These are phyloP conservation scores for Drosophila putrida DNA, from an alignment of 2,888 invertebrate species.

Conservation along the genomic window DNA sequence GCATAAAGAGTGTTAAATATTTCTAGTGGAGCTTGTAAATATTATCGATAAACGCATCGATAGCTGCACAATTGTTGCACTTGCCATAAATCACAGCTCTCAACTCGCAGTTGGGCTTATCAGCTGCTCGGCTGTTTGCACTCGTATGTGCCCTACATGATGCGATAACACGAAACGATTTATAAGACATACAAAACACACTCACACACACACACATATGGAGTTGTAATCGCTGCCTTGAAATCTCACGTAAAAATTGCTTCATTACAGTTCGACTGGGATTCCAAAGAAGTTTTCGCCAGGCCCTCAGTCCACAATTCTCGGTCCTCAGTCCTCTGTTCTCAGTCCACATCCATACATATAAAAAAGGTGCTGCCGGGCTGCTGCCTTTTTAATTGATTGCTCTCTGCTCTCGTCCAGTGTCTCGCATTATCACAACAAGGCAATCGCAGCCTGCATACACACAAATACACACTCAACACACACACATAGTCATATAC, in stretches of 20 bases:
- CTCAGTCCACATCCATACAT: background rate
- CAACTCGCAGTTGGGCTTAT: constrained; percentile 26
- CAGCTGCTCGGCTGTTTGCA: constrained; percentile 44
- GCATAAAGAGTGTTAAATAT: constrained; percentile 3
- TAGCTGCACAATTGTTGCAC: constrained; percentile 57
- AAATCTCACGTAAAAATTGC: constrained; percentile 75
- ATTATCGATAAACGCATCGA: constrained; percentile 58
- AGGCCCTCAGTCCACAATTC: constrained; percentile 14
- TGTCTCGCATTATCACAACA: constrained; percentile 75
- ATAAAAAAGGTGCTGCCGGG: constrained; percentile 45
- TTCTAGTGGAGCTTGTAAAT: constrained; percentile 24
- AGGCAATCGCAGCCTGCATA: constrained; percentile 61
- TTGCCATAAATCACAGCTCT: constrained; percentile 68
- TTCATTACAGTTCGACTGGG: constrained; percentile 63
- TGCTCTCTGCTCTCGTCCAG: constrained; percentile 67
- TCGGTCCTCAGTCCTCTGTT: background rate
- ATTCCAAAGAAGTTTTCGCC: constrained; percentile 69
- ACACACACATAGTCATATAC: constrained; percentile 27
- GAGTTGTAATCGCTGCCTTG: constrained; percentile 62
- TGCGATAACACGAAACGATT: constrained; percentile 56
- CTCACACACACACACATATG: constrained; percentile 24
- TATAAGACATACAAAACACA: constrained; percentile 37
- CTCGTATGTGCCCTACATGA: constrained; percentile 53
- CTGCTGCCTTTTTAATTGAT: constrained; percentile 76
- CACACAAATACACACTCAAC: constrained; percentile 32